These are phyloP conservation scores for Prionailurus bengalensis DNA, from an alignment of 2,113 vertebrate genomes.

Conservation along the genomic window DNA sequence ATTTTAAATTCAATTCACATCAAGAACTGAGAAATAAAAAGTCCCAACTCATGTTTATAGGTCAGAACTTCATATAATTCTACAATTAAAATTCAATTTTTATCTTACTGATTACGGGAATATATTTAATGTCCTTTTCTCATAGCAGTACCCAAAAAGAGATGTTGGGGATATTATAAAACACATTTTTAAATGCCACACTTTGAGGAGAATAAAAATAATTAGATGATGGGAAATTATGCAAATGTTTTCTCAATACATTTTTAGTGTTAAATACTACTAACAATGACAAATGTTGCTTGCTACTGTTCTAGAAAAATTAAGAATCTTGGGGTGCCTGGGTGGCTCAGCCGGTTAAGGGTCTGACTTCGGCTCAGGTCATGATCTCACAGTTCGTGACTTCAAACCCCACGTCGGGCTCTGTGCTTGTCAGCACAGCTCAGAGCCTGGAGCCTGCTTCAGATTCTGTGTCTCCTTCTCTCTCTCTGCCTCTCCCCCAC, in stretches of 20 bases:
- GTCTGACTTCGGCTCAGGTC: no score
- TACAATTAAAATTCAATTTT: constrained; percentile 40
- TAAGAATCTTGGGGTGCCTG: no score
- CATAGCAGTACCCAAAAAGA: not conserved
- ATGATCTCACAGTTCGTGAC: no score
- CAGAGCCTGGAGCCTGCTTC: no score
- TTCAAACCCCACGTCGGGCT: no score
- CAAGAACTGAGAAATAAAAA: not conserved
- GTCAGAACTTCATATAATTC: not conserved
- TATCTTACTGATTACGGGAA: constrained; percentile 6
- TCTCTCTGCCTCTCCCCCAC: no score
- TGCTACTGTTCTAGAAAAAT: not conserved
- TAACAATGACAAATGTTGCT: not conserved
- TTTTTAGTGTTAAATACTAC: not conserved
- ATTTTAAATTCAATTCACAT: constrained; percentile 57
- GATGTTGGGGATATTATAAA: not conserved
- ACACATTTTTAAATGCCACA: not conserved
- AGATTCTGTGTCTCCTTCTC: no score
- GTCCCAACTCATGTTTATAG: not conserved
- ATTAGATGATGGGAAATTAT: not conserved
- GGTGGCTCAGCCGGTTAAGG: no score
- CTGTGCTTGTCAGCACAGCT: no score
- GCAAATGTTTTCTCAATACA: not conserved
- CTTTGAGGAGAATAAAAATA: not conserved
- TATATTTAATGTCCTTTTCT: not conserved